phyloP scores from a whole-genome alignment of 2,113 vertebrate species.

The Alligator sinensis region DNA sequence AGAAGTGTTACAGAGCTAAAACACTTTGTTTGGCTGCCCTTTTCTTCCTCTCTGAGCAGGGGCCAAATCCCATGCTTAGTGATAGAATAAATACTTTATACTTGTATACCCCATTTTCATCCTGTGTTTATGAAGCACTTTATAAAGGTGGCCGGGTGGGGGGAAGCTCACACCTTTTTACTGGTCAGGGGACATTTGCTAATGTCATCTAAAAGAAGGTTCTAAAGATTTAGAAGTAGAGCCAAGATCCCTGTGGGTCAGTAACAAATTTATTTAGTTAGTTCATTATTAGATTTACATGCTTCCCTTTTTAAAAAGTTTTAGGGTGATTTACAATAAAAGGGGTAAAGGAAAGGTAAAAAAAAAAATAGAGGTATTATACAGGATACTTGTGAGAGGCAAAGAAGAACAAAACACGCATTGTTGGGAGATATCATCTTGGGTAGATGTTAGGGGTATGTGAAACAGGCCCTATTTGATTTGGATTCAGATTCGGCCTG shows the following conservation, averaged over 20 bases:
- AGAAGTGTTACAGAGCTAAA: neutral
- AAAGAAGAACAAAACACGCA: neutral
- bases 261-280: neutral
- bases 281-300: rapidly evolving
- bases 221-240: neutral
- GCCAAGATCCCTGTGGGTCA: neutral
- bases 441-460: neutral
- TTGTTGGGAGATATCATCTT: neutral
- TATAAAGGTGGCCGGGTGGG: neutral
- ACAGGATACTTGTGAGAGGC: neutral
- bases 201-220: neutral
- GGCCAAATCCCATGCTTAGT: neutral
- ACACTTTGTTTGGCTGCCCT: neutral
- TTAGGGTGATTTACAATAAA: no score
- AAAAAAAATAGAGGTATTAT: neutral
- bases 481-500: no score
- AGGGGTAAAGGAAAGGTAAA: no score
- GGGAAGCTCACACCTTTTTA: neutral
- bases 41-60: neutral
- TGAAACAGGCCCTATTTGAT: no score
- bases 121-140: neutral
- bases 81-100: neutral
- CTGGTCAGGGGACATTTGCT: neutral
- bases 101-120: neutral
- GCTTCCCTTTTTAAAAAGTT: no score